phyloP scores from a whole-genome alignment of 2,888 invertebrate species.

The Drosophila anomalata region DNA sequence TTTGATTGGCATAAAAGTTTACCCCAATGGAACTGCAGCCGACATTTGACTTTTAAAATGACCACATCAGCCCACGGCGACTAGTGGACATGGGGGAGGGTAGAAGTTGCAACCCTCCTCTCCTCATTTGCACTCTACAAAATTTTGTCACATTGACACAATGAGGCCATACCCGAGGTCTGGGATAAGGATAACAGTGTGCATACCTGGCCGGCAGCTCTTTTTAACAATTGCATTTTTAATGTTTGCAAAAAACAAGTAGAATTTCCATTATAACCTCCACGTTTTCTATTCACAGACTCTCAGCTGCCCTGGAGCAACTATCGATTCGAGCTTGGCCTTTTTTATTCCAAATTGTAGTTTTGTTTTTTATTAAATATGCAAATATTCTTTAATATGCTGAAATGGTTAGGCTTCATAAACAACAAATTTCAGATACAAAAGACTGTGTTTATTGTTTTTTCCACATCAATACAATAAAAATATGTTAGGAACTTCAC shows the following conservation, averaged over 20 bases:
- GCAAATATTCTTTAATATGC: conserved; percentile 45
- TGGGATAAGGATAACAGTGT: conserved; percentile 28
- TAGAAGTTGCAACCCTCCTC: conserved; percentile 22
- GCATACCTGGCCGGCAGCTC: conserved; percentile 34
- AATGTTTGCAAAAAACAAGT: conserved; percentile 58
- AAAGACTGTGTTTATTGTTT: not conserved
- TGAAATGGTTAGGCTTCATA: not conserved
- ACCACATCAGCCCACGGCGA: conserved; percentile 34
- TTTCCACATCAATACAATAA: not conserved
- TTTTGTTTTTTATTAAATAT: conserved; percentile 45
- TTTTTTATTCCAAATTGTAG: conserved; percentile 24
- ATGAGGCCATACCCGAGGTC: conserved; percentile 61
- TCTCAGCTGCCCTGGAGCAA: not conserved
- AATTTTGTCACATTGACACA: conserved; percentile 70
- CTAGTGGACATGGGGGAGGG: conserved; percentile 12
- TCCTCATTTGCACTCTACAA: conserved; percentile 29
- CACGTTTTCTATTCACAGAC: not conserved
- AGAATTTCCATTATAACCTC: conserved; percentile 8
- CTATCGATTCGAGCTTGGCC: conserved; percentile 49
- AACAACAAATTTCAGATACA: not conserved
- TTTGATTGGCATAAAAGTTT: conserved; percentile 56
- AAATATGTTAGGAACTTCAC: not conserved
- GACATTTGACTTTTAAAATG: conserved; percentile 70
- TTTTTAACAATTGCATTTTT: conserved; percentile 73
- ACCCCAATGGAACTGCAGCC: conserved; percentile 61